Evolutionary conservation across 1,140 invertebrate genomes (phyloP).

Genomic region (Parasteatoda tepidariorum): DNA sequence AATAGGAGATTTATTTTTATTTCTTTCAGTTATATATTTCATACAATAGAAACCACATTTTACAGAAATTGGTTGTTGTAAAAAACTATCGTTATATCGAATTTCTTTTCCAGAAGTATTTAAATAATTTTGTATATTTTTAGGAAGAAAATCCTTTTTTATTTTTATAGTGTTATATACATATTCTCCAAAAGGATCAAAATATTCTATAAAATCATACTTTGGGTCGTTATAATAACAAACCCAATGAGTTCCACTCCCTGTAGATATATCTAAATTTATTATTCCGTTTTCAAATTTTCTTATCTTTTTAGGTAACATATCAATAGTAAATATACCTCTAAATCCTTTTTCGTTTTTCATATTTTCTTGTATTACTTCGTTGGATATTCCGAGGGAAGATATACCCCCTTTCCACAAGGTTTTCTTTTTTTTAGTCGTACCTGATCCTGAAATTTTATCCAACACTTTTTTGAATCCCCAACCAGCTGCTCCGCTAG

Average conservation of each 20-base stretch:
- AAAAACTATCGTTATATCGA: neutral
- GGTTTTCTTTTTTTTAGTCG: neutral
- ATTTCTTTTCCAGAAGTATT: constrained; percentile 21
- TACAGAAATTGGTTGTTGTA: neutral
- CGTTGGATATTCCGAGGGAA: neutral
- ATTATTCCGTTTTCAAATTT: neutral
- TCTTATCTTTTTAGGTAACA: neutral
- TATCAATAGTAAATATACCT: neutral
- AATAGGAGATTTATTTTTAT: neutral
- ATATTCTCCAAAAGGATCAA: constrained; percentile 1
- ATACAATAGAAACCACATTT: constrained; percentile 26
- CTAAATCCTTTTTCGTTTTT: neutral
- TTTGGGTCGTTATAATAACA: constrained; percentile 24
- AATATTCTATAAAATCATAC: constrained; percentile 5
- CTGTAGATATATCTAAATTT: neutral
- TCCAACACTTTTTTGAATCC: neutral
- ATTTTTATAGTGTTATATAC: neutral
- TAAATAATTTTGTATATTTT: too few relatives aligned
- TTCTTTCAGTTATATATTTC: constrained; percentile 38
- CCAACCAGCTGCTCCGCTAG: neutral
- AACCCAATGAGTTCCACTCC: neutral
- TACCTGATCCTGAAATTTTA: neutral
- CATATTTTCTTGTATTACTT: neutral
- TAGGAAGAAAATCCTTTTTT: neutral
- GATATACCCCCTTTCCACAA: neutral